Base-by-base conservation (phyloP, 2,113 vertebrate species). In the Paralichthys olivaceus region DNA sequence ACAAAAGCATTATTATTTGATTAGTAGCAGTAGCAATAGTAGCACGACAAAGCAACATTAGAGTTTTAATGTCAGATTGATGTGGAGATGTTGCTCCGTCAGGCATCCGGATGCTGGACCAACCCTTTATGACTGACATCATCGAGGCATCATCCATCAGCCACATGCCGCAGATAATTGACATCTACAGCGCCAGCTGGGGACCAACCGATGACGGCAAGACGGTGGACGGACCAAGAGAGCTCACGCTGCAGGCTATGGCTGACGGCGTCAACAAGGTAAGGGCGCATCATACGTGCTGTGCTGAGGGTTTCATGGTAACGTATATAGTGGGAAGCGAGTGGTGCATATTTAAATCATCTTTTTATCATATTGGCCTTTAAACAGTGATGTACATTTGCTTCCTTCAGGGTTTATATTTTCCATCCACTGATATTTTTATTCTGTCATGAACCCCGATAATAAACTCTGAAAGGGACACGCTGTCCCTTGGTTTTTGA, bases 181-280 rank as follows among this genome's bases (percentile, higher is more conserved):
- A 99, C 84, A 99, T 99, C 72, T 99, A 99, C 79, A 99, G 98
- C 12, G 98, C 98, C 87, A 99, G 98, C 91, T 99, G 98, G 98
- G 98, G 98, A 17, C 98, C 98, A 4, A 99, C 98, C 0, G 98
- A 99, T 84, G 98, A 99, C 0, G 98, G 98, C 1, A 99, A 98
- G 89, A 99, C 98, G 0, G 98, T 99, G 93, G 98, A 99, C n/a
- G 98, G 98, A 63, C 98, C 98, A n/a, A 90, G 98, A 55, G 98
- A 99, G 90, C 94, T 99, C 45, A 99, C 98, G 0, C 94, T 99
- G 37, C 98, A 99, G 88, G 98, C 98, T 0, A 99, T 99, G 98
- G 98, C 98, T 6, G 97, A 99, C 0, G 98, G 98, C 0, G 98
- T 99, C 57, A 99, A 99, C 85, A 99, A 99, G 95, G 98, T 99